A percentile compares a stretch with the other conserved stretches of the same genome.
phyloP scores from a whole-genome alignment of 2,113 vertebrate genomes.

The Theropithecus gelada region DNA sequence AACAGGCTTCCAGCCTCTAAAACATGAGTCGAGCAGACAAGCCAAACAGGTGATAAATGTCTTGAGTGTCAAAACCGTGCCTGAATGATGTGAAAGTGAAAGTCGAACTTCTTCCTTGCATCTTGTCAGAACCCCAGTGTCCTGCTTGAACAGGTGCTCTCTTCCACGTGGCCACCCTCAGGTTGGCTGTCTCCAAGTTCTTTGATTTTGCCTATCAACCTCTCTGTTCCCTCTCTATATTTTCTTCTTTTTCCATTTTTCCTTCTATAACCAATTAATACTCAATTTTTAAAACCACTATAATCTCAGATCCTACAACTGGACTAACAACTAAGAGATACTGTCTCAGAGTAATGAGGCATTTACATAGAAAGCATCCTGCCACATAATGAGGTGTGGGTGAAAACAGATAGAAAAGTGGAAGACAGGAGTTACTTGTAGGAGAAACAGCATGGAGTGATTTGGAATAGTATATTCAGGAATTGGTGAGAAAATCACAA shows the following conservation, averaged over 20 bases:
- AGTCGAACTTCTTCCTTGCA: accelerated
- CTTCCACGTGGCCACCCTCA: accelerated
- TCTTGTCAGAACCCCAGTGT: accelerated
- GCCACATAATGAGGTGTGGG: background rate
- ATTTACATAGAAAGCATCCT: background rate
- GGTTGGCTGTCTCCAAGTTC: background rate
- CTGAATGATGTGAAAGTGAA: background rate
- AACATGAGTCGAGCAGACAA: background rate
- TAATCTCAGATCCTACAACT: background rate
- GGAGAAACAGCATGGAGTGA: background rate
- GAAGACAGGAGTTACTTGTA: background rate
- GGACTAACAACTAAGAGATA: background rate
- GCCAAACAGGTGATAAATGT: background rate
- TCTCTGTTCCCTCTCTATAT: background rate
- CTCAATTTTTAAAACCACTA: background rate
- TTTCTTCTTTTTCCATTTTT: background rate
- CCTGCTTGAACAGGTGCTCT: accelerated
- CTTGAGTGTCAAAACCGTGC: too few relatives aligned
- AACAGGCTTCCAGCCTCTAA: background rate
- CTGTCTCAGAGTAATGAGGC: accelerated
- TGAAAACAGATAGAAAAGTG: background rate
- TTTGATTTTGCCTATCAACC: too few relatives aligned
- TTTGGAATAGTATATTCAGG: background rate
- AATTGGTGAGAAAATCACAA: background rate
- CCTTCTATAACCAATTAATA: background rate